Evolutionary conservation across 2,797 vertebrate species (phyloP), one percentile per base, ranked within the genome.

Genomic region (Ctenosaura bakeri): DNA sequence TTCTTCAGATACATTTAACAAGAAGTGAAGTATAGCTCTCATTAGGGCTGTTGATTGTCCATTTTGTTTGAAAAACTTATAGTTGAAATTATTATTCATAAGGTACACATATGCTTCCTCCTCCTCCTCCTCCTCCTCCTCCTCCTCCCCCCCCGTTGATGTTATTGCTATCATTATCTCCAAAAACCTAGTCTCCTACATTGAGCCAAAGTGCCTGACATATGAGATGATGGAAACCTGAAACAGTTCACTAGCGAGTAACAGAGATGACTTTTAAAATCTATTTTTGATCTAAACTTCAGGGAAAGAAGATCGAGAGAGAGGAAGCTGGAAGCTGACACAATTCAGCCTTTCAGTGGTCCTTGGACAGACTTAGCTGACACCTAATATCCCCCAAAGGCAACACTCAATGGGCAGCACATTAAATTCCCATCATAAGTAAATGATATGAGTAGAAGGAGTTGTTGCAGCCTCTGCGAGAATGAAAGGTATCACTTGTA

Each of bases 361-460:
- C 95, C 97, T 96, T 69, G 96, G 96, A 93, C 94, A 46, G 10
- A 87, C 89, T 91, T 83, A 90, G 89, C 89, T 94, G 97, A 97
- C 91, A 97, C 93, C 92, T 93, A 96, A 96, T 92, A 88, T 92
- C 94, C 83, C 10, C 95, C 96, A 95, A 97, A 97, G 93, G 92
- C 95, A 96, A 97, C 90, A 96, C 96, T 91, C 96, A 92, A 81
- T 91, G 95, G 89, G 92, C 0, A 94, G 87, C 18, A 0, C 85
- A 6, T 0, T 66, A 83, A 85, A 74, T 90, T 94, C 88, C 91
- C 91, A 69, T 92, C 92, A 93, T 90, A 84, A 93, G 92, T 12
- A 74, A 92, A 80, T 89, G 90, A 92, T 94, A 95, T 66, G 66
- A 85, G 95, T 79, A 94, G 94, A 94, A 96, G 94, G 92, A 91